phyloP scores from a whole-genome alignment of 2,113 vertebrate genomes.

The Engraulis encrasicolus region DNA sequence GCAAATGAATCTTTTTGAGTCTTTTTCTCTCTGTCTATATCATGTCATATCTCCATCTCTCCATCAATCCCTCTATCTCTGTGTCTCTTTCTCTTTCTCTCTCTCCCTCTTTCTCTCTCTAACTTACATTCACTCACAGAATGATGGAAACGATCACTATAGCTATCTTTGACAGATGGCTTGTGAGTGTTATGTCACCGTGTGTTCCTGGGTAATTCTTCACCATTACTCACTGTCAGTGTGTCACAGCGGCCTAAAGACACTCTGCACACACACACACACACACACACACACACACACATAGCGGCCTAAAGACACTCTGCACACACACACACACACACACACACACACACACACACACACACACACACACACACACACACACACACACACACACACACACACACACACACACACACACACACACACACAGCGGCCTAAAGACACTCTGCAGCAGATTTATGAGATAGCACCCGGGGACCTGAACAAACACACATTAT shows the following conservation, averaged over 20 bases:
- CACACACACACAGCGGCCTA: neutral
- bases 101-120: no score
- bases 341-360: conserved; percentile 17
- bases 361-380: conserved; percentile 34
- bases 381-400: conserved; percentile 35
- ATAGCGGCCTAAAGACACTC: no score
- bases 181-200: neutral
- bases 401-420: no score
- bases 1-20: no score
- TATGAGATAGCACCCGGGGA: no score
- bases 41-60: no score
- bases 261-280: neutral
- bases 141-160: neutral
- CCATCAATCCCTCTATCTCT: no score
- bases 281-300: neutral
- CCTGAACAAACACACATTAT: no score
- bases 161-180: neutral
- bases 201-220: neutral
- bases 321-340: conserved; percentile 42
- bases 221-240: neutral
- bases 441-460: neutral
- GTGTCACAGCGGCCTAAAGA: neutral
- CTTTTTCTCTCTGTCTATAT: no score
- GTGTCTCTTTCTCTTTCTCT: no score
- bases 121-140: neutral